These are phyloP conservation scores for Sebastes steindachneri DNA, from an alignment of 2,797 vertebrate genomes.

Conservation along the genomic window DNA sequence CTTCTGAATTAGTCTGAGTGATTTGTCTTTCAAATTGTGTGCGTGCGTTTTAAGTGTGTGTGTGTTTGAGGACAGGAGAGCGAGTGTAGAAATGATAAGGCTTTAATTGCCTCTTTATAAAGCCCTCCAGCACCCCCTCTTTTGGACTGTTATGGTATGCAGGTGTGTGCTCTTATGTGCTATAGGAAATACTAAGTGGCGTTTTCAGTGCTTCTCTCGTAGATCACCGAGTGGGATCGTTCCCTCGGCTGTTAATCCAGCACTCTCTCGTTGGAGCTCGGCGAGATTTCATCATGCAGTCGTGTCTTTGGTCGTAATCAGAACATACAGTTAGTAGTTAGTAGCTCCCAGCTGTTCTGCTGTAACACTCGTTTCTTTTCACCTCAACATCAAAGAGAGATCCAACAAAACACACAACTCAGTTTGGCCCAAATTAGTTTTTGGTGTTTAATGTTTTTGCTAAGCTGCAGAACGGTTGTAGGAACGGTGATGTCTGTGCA, in stretches of 20 bases:
- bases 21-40: constrained; percentile 67
- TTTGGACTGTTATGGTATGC: constrained; percentile 57
- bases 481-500: neutral
- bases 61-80: constrained; percentile 57
- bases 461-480: neutral
- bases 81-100: constrained; percentile 72
- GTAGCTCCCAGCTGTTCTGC: neutral
- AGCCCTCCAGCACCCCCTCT: constrained; percentile 48
- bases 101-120: constrained; percentile 76
- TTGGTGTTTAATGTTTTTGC: neutral
- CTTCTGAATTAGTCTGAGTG: constrained; percentile 67
- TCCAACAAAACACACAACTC: neutral
- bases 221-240: constrained; percentile 39
- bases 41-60: constrained; percentile 1
- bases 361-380: neutral
- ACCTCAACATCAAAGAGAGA: neutral
- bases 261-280: neutral
- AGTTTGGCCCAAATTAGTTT: neutral
- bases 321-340: neutral
- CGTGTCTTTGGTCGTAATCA: neutral
- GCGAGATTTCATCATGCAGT: neutral
- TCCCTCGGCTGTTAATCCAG: constrained; percentile 20
- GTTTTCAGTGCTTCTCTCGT: constrained; percentile 21
- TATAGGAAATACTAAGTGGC: constrained; percentile 60
- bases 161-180: constrained; percentile 64